A percentile compares a stretch with the other conserved stretches of the same genome.
These are phyloP conservation scores for Darevskia mixta DNA, from an alignment of 2,797 vertebrate species.

Conservation along the genomic window DNA sequence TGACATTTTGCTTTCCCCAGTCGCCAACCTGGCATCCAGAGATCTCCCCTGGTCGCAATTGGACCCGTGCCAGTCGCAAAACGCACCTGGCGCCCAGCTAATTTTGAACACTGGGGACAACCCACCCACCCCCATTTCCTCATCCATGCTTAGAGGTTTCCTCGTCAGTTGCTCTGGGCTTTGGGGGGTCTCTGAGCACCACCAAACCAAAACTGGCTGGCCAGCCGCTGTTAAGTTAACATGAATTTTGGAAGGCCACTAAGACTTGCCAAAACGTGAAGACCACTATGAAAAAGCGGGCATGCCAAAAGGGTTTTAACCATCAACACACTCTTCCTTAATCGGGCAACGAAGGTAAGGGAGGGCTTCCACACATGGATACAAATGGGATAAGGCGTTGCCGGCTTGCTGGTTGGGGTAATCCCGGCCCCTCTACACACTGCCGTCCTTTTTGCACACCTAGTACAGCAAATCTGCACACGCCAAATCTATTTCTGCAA, in stretches of 20 bases:
- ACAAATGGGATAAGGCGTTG: background rate
- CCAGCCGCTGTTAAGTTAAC: background rate
- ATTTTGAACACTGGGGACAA: too few relatives aligned
- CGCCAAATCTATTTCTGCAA: background rate
- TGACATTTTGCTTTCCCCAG: too few relatives aligned
- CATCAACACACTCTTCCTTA: background rate
- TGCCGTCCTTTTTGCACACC: background rate
- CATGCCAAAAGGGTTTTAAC: background rate
- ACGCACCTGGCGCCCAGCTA: background rate
- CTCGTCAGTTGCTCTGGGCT: too few relatives aligned
- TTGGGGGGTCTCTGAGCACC: too few relatives aligned
- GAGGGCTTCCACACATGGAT: background rate
- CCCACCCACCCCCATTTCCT: background rate
- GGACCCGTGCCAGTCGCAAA: too few relatives aligned
- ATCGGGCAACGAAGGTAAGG: background rate
- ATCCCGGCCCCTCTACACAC: background rate
- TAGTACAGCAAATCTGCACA: too few relatives aligned
- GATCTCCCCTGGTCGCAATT: too few relatives aligned
- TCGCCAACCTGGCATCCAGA: accelerated
- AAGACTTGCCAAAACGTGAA: background rate
- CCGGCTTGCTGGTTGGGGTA: too few relatives aligned
- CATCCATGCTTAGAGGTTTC: too few relatives aligned
- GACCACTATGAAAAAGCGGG: too few relatives aligned
- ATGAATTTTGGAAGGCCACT: background rate
- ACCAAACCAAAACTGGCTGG: too few relatives aligned